These are phyloP conservation scores for Antheraea assamensis DNA, from an alignment of 2,888 invertebrate species.

Conservation along the genomic window DNA sequence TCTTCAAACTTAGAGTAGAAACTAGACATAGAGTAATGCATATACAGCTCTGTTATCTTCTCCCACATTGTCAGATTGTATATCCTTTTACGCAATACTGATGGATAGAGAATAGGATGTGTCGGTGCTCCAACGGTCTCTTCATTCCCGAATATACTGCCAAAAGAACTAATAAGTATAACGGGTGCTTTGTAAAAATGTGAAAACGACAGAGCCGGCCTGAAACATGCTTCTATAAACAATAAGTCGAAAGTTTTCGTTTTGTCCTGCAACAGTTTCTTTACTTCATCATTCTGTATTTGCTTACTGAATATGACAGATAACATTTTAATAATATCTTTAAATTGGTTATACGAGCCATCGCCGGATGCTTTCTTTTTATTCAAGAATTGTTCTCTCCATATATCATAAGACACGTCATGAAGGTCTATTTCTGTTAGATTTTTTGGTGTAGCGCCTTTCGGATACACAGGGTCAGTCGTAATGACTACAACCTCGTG, in stretches of 20 bases:
- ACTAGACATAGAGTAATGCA: conserved; percentile 22
- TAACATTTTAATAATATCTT: not conserved
- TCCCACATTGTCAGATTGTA: conserved; percentile 46
- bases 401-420: conserved; percentile 41
- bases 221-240: conserved; percentile 43
- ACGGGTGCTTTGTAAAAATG: conserved; percentile 51
- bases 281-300: conserved; percentile 29
- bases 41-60: conserved; percentile 38
- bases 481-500: conserved; percentile 66
- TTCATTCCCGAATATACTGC: conserved; percentile 30
- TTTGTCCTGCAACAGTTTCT: conserved; percentile 38
- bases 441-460: conserved; percentile 44
- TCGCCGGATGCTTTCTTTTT: conserved; percentile 7
- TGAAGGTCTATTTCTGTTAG: conserved; percentile 60
- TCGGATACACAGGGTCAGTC: conserved; percentile 51
- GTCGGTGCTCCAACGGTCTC: conserved; percentile 38
- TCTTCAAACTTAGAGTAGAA: conserved; percentile 26
- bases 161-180: conserved; percentile 53
- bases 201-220: conserved; percentile 37
- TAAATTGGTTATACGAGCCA: not conserved
- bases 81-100: conserved; percentile 28
- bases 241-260: conserved; percentile 45
- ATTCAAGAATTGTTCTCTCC: conserved; percentile 24
- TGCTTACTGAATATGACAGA: not conserved
- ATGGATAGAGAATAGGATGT: conserved; percentile 49